Base-by-base conservation (phyloP, 2,888 invertebrate genomes). In the Agonopterix arenella region DNA sequence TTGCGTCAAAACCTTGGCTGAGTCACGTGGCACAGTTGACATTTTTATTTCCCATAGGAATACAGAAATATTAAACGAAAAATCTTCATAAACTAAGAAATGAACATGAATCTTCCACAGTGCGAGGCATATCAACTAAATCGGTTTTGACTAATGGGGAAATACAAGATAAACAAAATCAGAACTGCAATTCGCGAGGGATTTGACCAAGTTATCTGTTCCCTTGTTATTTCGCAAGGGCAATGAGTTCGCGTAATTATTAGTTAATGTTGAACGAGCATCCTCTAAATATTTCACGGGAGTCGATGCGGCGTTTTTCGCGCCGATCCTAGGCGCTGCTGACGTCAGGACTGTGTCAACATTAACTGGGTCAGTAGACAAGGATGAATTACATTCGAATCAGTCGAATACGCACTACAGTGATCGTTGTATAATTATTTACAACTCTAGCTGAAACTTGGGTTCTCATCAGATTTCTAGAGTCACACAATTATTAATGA, bases 321-420 rank as follows among this genome's bases (percentile, higher is more conserved):
- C 66, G 62, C 58, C 71, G 65, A 65, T 73, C 70, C 72, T 73
- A 68, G 68, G 65, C 68, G 66, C 54, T 64, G 68, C 72, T 84
- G 83, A 83, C 83, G 82, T 83, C 84, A 84, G 76, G 64, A 70
- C 73, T 78, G 73, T 78, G 82, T 83, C 82, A 81, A 82, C 80
- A 79, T 73, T 76, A 84, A 84, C 81, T 80, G 79, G 83, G 80
- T 82, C 83, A 83, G 77, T 76, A 78, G 76, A 83, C 75, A 76
- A 73, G 75, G 77, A 79, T 76, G 76, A 79, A 77, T 82, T 79
- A 77, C 74, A 80, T 75, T 80, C 68, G 66, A 70, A 77, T 68
- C 69, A 70, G 46, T 37, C 10, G 46, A 18, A 38, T n/a, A 37
- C 46, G 11, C 36, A 11, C 9, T 9, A 11, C 18, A 10, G 11